Base-by-base conservation (phyloP, 2,888 invertebrate species). In the Cheiracanthium punctorium region DNA sequence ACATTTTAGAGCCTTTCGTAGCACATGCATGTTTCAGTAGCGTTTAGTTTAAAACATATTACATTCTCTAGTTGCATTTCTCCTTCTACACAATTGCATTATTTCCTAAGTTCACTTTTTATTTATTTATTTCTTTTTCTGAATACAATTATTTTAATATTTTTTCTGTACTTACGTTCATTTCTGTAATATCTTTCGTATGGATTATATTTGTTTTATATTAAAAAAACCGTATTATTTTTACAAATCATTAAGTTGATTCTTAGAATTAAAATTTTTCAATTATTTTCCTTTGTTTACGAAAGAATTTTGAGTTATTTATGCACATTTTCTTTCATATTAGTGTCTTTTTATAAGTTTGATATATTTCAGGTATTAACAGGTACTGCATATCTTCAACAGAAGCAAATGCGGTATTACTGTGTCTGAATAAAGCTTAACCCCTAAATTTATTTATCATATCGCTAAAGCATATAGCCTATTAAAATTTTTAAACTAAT, bases 401-500 rank as follows among this genome's bases (percentile, higher is more conserved):
- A 14, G 30, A 82, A 76, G 76, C 82, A 82, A 76, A 76, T 76
- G 82, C 82, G 82, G 65, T 71, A 71, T 7, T 2, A 12, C n/a
- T 20, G 20, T 17, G 14, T n/a, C 29, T 28, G 29, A 43, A 28
- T 1, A 1, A n/a, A 32, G 43, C 43, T 71, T 71, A 71, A 71
- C 71, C 71, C 71, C 71, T 71, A 43, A 69, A 37, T 37, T 7
- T 7, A 37, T 37, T n/a, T n/a, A n/a, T n/a, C n/a, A n/a, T n/a
- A n/a, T n/a, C n/a, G n/a, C n/a, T n/a, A n/a, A n/a, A n/a, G n/a
- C n/a, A n/a, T n/a, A n/a, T n/a, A n/a, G n/a, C n/a, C n/a, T n/a
- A n/a, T n/a, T n/a, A n/a, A n/a, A n/a, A n/a, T n/a, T n/a, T n/a
- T n/a, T n/a, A n/a, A n/a, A n/a, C n/a, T n/a, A n/a, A n/a, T n/a